Conservation (phyloP, 1,140 invertebrate species). For the Drosophila equinoxialis region DNA sequence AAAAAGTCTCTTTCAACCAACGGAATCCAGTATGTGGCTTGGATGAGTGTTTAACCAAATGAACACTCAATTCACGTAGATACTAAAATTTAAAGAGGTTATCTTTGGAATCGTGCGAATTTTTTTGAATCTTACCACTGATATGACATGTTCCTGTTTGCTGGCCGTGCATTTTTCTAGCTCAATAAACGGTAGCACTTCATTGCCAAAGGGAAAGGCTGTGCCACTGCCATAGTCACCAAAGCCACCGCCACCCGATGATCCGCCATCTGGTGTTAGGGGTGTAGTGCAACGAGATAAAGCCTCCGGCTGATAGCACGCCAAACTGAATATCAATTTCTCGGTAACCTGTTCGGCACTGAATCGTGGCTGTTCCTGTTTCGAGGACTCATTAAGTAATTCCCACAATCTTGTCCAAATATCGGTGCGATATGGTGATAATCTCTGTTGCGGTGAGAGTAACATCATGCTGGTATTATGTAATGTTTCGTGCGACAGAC, state of each 20-base stretch:
- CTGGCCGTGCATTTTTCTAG: constrained; percentile 93
- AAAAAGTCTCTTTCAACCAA: constrained; percentile 82
- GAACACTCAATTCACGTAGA: constrained; percentile 91
- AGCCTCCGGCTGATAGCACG: constrained; percentile 93
- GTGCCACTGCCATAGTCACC: constrained; percentile 82
- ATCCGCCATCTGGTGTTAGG: constrained; percentile 87
- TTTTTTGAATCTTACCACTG: constrained; percentile 85
- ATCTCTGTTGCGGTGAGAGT: constrained; percentile 90
- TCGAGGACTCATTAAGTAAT: constrained; percentile 84
- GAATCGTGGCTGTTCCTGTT: constrained; percentile 86
- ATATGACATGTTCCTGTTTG: constrained; percentile 93
- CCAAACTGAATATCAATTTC: constrained; percentile 89
- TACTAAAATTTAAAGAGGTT: constrained; percentile 83
- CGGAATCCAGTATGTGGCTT: constrained; percentile 83
- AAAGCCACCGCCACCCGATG: constrained; percentile 70
- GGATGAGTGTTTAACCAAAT: constrained; percentile 88
- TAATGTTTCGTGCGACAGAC: constrained; percentile 86
- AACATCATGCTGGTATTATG: constrained; percentile 93
- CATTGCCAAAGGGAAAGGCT: constrained; percentile 83
- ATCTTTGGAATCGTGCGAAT: not conserved
- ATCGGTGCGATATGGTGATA: constrained; percentile 90
- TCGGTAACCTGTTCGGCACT: constrained; percentile 88
- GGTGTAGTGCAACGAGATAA: constrained; percentile 92
- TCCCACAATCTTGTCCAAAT: constrained; percentile 93
- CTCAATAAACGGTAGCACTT: constrained; percentile 90